Base-by-base conservation (phyloP, 2,888 invertebrate species). In the Oxyscelio sp. region DNA sequence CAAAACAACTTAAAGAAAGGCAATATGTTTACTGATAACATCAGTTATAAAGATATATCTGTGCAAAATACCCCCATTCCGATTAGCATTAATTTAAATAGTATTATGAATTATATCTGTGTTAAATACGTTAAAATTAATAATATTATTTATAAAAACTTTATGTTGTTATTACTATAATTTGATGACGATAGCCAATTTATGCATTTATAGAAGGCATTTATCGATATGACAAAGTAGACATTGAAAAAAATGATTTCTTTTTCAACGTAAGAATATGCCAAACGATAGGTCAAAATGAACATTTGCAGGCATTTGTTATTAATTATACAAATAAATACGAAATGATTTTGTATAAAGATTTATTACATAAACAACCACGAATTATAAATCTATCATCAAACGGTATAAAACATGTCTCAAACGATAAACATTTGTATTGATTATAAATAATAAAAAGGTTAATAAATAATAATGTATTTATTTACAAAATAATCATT, bases 271-370 rank as follows among this genome's bases (percentile, higher is more conserved):
- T 61, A 22, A 61, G 21, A 13, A 4, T 61, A 22, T 61, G n/a
- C 24, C 43, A 61, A n/a, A 61, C 61, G 31, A 4, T 61, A 21
- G 61, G 61, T n/a, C 43, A 61, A 22, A 22, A 61, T 61, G 61
- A 61, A 61, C 43, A 61, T 17, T 9, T 61, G 6, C 61, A 61
- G 9, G n/a, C n/a, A n/a, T n/a, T n/a, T 31, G 2, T 61, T 61
- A n/a, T 9, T 43, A 61, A 61, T 61, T 43, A 43, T 19, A 43
- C 61, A 1, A 13, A 24, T 4, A 13, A 43, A 22, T 61, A 11
- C 2, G 13, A 43, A 0, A n/a, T 22, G 13, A n/a, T 61, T 43
- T 61, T 8, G 1, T 61, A 43, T 24, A 43, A 61, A 5, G 24
- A 61, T 22, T 43, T 61, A 22, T 2, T 61, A 3, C 15, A 61